These are phyloP conservation scores for Tetrao urogallus DNA, from an alignment of 2,113 vertebrate species.

Conservation along the genomic window DNA sequence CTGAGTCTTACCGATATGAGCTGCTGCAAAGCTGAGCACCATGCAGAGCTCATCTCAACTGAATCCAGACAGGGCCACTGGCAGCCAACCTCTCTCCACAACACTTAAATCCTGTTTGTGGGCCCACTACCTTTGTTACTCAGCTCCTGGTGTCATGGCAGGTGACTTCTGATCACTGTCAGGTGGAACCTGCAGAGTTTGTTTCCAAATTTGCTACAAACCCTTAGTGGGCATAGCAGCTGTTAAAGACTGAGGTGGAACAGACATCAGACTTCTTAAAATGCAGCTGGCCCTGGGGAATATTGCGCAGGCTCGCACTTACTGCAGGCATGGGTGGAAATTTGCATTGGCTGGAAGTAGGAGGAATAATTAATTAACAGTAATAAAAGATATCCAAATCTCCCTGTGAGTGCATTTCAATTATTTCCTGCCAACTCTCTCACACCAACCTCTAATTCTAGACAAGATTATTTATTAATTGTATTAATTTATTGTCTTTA, in stretches of 20 bases:
- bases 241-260: not conserved
- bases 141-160: not conserved
- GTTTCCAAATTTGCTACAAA: not conserved
- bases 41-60: not conserved
- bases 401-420: not conserved
- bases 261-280: not conserved
- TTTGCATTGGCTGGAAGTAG: constrained; percentile 22
- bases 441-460: constrained; percentile 19
- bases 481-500: not conserved
- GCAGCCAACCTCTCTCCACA: accelerated
- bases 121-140: not conserved
- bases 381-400: constrained; percentile 32
- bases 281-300: not conserved
- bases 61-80: not conserved
- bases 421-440: constrained; percentile 42
- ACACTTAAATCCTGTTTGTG: not conserved
- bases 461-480: not conserved
- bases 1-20: accelerated
- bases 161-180: not conserved
- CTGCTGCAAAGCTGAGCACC: not conserved
- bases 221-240: not conserved
- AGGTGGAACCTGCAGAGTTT: not conserved
- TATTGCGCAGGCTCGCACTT: not conserved
- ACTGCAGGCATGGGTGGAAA: not conserved
- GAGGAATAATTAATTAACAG: constrained; percentile 28